These are phyloP conservation scores for Cephalopterus ornatus DNA, from an alignment of 2,113 vertebrate species.

Conservation along the genomic window DNA sequence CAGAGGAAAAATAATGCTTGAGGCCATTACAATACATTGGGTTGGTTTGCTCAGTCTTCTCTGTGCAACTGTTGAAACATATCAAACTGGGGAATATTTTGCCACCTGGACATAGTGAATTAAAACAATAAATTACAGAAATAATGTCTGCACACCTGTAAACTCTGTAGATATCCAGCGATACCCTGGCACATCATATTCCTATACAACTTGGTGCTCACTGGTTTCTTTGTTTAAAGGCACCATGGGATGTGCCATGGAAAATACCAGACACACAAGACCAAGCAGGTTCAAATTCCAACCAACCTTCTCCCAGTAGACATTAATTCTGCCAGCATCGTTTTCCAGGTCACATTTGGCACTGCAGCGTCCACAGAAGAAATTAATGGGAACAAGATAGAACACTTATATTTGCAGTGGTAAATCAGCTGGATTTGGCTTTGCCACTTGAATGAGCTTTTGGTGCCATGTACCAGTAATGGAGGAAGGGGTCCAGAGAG, in stretches of 20 bases:
- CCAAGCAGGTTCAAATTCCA: background rate
- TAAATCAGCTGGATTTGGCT: background rate
- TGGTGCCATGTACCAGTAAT: background rate
- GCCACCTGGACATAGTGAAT: background rate
- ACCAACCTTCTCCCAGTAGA: background rate
- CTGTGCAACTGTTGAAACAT: background rate
- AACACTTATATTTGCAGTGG: rapidly evolving
- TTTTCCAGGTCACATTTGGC: background rate
- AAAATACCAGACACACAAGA: background rate
- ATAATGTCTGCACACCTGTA: background rate
- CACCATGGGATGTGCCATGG: background rate
- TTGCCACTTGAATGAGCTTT: background rate
- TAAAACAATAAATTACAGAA: background rate
- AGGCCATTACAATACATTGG: background rate
- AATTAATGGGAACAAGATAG: background rate
- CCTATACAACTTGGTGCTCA: background rate
- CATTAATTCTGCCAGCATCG: background rate
- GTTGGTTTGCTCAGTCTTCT: background rate
- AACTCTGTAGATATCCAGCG: background rate
- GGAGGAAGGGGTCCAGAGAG: background rate
- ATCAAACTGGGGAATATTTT: background rate
- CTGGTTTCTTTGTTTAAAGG: background rate
- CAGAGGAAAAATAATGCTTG: background rate
- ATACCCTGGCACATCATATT: background rate
- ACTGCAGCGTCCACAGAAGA: background rate